phyloP scores from a whole-genome alignment of 2,113 vertebrate genomes.

The Picathartes gymnocephalus region DNA sequence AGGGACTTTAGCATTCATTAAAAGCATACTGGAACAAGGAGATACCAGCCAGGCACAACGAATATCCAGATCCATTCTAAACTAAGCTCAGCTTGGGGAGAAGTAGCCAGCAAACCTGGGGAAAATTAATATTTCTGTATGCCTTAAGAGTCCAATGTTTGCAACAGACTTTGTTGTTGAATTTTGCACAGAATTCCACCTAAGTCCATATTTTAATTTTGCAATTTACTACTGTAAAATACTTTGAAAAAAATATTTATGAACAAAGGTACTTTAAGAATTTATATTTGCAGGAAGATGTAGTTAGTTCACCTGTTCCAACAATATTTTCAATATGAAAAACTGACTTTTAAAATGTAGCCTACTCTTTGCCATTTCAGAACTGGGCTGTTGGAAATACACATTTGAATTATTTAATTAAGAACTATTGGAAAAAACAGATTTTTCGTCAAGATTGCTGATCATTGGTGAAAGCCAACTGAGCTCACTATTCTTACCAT shows the following conservation, averaged over 20 bases:
- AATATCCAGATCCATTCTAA: background rate
- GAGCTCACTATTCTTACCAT: background rate
- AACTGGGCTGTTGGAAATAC: background rate
- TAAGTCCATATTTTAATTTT: background rate
- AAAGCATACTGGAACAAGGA: background rate
- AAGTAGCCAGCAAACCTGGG: background rate
- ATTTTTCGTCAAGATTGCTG: background rate
- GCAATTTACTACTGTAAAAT: background rate
- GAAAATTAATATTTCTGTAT: background rate
- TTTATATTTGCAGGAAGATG: background rate
- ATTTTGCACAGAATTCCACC: background rate
- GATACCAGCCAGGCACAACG: background rate
- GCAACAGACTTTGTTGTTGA: background rate
- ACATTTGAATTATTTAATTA: background rate
- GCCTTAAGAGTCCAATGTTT: background rate
- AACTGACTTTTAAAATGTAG: background rate
- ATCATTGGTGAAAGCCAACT: background rate
- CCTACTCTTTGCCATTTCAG: background rate
- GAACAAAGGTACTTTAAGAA: background rate
- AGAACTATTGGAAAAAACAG: background rate
- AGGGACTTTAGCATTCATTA: background rate
- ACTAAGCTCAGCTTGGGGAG: background rate
- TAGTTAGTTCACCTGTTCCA: background rate
- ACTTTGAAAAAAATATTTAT: background rate
- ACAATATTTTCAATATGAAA: background rate